phyloP scores from a whole-genome alignment of 2,888 invertebrate genomes.

The Tortricodes alternella region DNA sequence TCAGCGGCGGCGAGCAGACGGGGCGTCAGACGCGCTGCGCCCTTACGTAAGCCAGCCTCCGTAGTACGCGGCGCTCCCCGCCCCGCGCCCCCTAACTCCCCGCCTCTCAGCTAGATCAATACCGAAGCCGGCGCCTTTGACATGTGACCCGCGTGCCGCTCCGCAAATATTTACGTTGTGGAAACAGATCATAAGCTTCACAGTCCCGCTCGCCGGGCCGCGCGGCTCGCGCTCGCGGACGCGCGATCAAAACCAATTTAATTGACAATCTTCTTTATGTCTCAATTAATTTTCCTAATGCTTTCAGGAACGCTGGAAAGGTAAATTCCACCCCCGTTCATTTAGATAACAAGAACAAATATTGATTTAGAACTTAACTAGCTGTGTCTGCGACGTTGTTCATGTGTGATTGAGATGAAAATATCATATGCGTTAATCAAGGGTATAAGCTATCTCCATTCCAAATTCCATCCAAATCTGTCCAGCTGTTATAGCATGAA shows the following conservation, averaged over 20 bases:
- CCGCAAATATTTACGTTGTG: conserved; percentile 80
- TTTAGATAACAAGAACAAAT: too few relatives aligned
- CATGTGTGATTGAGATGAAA: too few relatives aligned
- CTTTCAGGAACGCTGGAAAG: not conserved
- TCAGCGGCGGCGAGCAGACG: conserved; percentile 67
- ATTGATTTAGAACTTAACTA: too few relatives aligned
- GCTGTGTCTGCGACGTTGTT: too few relatives aligned
- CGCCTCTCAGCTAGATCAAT: conserved; percentile 74
- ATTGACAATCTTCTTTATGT: conserved; percentile 42
- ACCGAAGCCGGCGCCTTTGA: conserved; percentile 80
- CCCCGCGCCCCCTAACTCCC: conserved; percentile 32
- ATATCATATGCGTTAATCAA: too few relatives aligned
- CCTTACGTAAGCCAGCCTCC: conserved; percentile 76
- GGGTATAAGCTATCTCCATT: too few relatives aligned
- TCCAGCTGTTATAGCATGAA: too few relatives aligned
- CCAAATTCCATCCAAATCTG: too few relatives aligned
- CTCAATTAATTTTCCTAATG: conserved; percentile 38
- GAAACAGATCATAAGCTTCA: conserved; percentile 75
- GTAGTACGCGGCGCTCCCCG: conserved; percentile 58
- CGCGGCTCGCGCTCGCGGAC: conserved; percentile 40
- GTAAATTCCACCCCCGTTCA: not conserved
- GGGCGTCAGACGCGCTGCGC: conserved; percentile 73
- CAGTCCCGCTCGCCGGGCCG: conserved; percentile 67
- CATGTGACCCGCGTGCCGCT: conserved; percentile 77
- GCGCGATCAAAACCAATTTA: conserved; percentile 48